Evolutionary conservation across 2,113 vertebrate genomes (phyloP), one percentile per base, ranked within the genome.

Genomic region (Cepphus grylle): DNA sequence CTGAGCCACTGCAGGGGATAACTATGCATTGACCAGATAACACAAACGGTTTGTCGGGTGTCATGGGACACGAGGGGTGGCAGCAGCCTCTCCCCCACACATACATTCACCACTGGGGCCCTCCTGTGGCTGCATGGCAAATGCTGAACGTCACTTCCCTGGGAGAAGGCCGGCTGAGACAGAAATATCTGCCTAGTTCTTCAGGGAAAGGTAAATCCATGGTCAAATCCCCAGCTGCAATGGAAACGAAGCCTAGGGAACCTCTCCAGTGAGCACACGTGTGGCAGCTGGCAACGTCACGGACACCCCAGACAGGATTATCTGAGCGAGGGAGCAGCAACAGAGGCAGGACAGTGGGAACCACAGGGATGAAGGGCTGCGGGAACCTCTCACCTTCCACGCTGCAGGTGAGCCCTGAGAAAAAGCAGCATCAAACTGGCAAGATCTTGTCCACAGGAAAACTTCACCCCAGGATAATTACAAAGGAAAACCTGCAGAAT

Each of bases 281-380:
- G 12, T 1, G 26, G 2, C 30, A 66, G 77, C 30, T 49, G 65
- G 69, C 13, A 43, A 8, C 2, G 1, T 1, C 4, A 0, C 0
- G 6, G 53, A 4, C 4, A 9, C 12, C 15, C 11, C 43, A 13
- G 71, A 19, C 4, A 2, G 34, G 47, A 2, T 8, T 0, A 15
- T 11, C 14, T 9, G 34, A 8, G 30, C 0, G 34, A 73, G 73
- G 65, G 59, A 81, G 63, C 63, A 38, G 47, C 7, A 18, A 2
- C 17, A 9, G 52, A 8, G 59, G 4, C 16, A 15, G 59, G 42
- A 14, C 27, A 26, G 36, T 0, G 27, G 73, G 66, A 59, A 47
- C 6, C 66, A 30, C 14, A 20, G 43, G 27, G 5, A 32, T 11
- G 15, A 36, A 32, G 79, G 66, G 56, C 47, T 63, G n/a, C 2